Conservation (phyloP, 2,797 vertebrate species). For the Meda fulgida region DNA sequence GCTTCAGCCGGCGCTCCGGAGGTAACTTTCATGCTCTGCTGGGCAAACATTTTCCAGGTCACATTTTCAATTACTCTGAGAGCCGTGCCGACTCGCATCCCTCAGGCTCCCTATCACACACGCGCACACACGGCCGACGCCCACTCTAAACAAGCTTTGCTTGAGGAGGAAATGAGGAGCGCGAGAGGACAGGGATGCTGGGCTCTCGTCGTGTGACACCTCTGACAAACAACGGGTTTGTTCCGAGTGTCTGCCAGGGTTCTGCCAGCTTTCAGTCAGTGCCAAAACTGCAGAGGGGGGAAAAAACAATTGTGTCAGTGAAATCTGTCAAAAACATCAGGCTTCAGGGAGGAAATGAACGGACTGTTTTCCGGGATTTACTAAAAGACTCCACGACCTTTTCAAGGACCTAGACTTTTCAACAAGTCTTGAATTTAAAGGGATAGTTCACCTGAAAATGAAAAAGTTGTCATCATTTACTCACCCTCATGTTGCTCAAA, state of each 20-base stretch:
- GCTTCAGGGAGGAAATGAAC: constrained; percentile 20
- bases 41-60: constrained; percentile 87
- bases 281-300: background rate
- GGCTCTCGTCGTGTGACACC: constrained; percentile 32
- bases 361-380: constrained; percentile 1
- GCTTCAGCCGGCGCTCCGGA: constrained; percentile 71
- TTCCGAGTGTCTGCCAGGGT: constrained; percentile 29
- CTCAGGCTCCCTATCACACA: constrained; percentile 64
- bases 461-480: background rate
- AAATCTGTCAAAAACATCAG: constrained; percentile 43
- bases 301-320: background rate
- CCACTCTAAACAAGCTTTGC: constrained; percentile 62
- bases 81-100: constrained; percentile 74
- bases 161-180: constrained; percentile 39
- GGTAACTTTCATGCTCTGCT: constrained; percentile 86
- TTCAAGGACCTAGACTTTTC: constrained; percentile 14
- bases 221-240: constrained; percentile 47
- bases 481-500: background rate
- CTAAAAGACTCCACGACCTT: constrained; percentile 29
- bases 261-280: constrained; percentile 37
- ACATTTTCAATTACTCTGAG: constrained; percentile 88
- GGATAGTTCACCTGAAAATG: background rate
- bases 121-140: constrained; percentile 57
- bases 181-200: constrained; percentile 21
- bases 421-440: constrained; percentile 17